Conservation (phyloP, 92 coral and sea anemone genomes). For the Montipora capitata region DNA sequence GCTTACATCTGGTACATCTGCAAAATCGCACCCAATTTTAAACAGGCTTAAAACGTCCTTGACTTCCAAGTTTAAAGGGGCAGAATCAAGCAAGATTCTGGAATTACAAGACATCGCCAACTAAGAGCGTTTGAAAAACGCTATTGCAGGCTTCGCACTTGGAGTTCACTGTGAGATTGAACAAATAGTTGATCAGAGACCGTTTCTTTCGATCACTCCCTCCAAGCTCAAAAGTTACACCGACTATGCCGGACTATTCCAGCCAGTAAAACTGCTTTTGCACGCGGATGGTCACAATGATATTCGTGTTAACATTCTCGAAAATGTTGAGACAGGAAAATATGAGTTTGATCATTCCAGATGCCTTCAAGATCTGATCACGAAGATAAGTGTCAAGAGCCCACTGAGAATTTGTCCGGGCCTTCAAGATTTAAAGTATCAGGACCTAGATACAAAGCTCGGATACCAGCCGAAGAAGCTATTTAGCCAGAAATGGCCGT, state of each 20-base stretch:
- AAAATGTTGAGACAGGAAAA: conserved; percentile 4
- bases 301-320: conserved; percentile 28
- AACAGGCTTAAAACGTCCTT: conserved; percentile 1
- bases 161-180: conserved; percentile 12
- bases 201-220: conserved; percentile 24
- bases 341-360: neutral
- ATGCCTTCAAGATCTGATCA: conserved; percentile 1
- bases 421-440: conserved; percentile 17
- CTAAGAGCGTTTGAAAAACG: conserved; percentile 8
- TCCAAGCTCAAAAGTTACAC: conserved; percentile 10
- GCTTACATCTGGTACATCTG: neutral
- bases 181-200: conserved; percentile 15
- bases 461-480: conserved; percentile 22
- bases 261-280: conserved; percentile 33
- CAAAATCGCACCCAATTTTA: conserved; percentile 2
- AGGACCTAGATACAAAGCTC: conserved; percentile 2
- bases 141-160: conserved; percentile 8
- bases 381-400: neutral
- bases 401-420: conserved; percentile 18
- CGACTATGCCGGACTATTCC: conserved; percentile 13
- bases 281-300: conserved; percentile 42
- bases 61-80: conserved; percentile 20
- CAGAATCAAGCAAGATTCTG: neutral
- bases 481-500: conserved; percentile 19
- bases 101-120: conserved; percentile 10